These are phyloP conservation scores for Lysiphlebus fabarum DNA, from an alignment of 1,140 invertebrate genomes.

Conservation along the genomic window DNA sequence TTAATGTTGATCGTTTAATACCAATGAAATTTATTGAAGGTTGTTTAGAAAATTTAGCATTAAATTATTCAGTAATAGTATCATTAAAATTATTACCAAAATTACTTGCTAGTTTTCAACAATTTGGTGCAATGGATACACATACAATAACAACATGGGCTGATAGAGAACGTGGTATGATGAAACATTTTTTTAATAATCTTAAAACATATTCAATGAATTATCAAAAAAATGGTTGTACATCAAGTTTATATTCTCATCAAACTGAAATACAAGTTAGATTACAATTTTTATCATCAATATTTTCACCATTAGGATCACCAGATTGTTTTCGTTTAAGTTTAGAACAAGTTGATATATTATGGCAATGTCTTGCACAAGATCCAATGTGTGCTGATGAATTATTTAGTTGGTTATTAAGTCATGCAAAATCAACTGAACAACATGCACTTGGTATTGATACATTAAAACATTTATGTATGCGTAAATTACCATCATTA, in stretches of 20 bases:
- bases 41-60: conserved; percentile 84
- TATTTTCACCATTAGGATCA: conserved; percentile 86
- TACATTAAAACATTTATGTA: conserved; percentile 81
- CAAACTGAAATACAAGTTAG: conserved; percentile 87
- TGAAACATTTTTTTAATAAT: conserved; percentile 89
- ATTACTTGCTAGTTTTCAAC: conserved; percentile 87
- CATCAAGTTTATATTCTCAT: conserved; percentile 70
- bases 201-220: conserved; percentile 62
- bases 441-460: conserved; percentile 85
- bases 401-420: conserved; percentile 86
- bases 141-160: conserved; percentile 85
- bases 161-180: conserved; percentile 85
- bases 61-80: conserved; percentile 83
- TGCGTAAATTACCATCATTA: conserved; percentile 83
- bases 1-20: conserved; percentile 82
- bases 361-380: conserved; percentile 86
- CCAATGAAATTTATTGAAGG: conserved; percentile 93
- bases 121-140: conserved; percentile 77
- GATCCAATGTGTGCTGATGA: conserved; percentile 84
- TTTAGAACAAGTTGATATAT: conserved; percentile 81
- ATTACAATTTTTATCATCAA: conserved; percentile 85
- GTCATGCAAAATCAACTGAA: conserved; percentile 85
- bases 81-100: conserved; percentile 85
- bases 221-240: conserved; percentile 33
- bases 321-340: conserved; percentile 85